Conservation (phyloP, 1,140 invertebrate genomes). For the Laupala kohalensis region DNA sequence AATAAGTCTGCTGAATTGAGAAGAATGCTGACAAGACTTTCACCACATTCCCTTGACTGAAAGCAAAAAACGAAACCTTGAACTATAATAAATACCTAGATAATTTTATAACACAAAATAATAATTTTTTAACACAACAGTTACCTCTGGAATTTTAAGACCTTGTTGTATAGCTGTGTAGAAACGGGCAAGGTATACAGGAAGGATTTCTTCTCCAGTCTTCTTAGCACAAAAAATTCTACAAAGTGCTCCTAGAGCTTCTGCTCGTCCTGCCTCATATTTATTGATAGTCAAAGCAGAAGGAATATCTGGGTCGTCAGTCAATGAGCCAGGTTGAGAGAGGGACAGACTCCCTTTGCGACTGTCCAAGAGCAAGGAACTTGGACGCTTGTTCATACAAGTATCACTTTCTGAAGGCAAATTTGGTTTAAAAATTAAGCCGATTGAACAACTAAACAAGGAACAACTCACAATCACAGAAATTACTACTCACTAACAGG, state of each 20-base stretch:
- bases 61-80: constrained; percentile 6
- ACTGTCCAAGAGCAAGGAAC: constrained; percentile 16
- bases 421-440: too few relatives aligned
- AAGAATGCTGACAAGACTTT: constrained; percentile 63
- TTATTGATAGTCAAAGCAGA: constrained; percentile 31
- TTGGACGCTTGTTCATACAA: constrained; percentile 12
- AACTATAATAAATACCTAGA: not conserved
- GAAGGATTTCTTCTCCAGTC: constrained; percentile 86
- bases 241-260: constrained; percentile 88
- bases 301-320: constrained; percentile 17
- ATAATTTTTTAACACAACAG: not conserved
- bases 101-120: not conserved
- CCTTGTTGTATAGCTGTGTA: constrained; percentile 85
- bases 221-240: constrained; percentile 93
- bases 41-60: constrained; percentile 45
- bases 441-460: too few relatives aligned
- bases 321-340: constrained; percentile 22
- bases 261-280: constrained; percentile 75
- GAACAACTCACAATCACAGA: not conserved
- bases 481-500: not conserved
- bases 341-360: constrained; percentile 16
- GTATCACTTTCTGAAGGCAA: not conserved
- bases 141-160: constrained; percentile 48
- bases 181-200: constrained; percentile 88
- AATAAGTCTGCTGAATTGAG: constrained; percentile 69